Evolutionary conservation across 2,113 vertebrate genomes (phyloP).

Genomic region (Stomatorhinus ivindoensis): DNA sequence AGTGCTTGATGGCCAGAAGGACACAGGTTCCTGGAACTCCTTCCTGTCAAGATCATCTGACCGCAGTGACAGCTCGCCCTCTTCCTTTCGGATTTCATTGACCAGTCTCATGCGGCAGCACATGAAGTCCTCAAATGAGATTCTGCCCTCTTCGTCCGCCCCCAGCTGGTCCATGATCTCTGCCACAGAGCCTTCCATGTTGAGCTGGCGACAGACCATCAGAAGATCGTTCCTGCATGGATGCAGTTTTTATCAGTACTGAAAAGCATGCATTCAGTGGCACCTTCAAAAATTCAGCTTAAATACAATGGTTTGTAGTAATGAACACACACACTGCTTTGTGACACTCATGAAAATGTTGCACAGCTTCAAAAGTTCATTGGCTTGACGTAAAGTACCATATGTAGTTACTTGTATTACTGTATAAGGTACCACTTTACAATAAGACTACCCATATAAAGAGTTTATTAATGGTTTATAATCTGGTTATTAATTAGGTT

Average conservation of each 20-base stretch:
- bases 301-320: too few relatives aligned
- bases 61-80: constrained; percentile 61
- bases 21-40: constrained; percentile 52
- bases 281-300: too few relatives aligned
- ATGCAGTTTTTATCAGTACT: background rate
- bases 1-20: constrained; percentile 68
- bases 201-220: constrained; percentile 72
- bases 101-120: constrained; percentile 68
- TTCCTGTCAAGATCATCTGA: constrained; percentile 56
- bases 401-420: too few relatives aligned
- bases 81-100: constrained; percentile 70
- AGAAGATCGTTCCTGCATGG: constrained; percentile 69
- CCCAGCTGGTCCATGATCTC: constrained; percentile 77
- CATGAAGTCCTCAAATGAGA: constrained; percentile 74
- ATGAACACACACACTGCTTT: too few relatives aligned
- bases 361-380: too few relatives aligned
- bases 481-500: too few relatives aligned
- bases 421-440: too few relatives aligned
- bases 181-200: constrained; percentile 69
- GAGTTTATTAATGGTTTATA: too few relatives aligned
- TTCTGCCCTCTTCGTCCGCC: constrained; percentile 68
- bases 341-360: too few relatives aligned
- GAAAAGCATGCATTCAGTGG: too few relatives aligned
- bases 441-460: too few relatives aligned
- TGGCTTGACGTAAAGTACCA: too few relatives aligned